A percentile compares a stretch with the other conserved stretches of the same genome.
Conservation (phyloP, 2,888 invertebrate species). For the Nowickia ferox region DNA sequence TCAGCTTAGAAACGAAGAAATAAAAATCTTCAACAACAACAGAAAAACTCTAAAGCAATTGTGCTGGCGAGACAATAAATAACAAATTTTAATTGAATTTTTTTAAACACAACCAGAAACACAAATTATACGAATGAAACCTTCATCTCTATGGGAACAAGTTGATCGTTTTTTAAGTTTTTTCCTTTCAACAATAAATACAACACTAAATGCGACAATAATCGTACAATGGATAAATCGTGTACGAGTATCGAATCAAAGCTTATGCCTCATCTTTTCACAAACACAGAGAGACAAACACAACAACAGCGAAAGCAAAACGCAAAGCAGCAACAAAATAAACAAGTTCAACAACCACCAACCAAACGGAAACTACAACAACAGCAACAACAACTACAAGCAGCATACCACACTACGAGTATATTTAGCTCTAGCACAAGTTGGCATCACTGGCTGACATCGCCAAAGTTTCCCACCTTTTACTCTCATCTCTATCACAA, state of each 20-base stretch:
- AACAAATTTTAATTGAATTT: neutral
- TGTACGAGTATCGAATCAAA: constrained; percentile 18
- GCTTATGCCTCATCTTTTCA: constrained; percentile 1
- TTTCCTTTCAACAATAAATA: constrained; percentile 18
- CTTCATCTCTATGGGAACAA: constrained; percentile 19
- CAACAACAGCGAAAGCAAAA: neutral
- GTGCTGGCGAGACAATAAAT: neutral
- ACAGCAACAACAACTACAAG: neutral
- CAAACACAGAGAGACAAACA: constrained; percentile 27
- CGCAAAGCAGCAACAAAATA: constrained; percentile 7
- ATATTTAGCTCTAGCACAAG: neutral
- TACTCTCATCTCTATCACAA: neutral
- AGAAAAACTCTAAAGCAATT: too few species aligned
- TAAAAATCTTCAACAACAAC: too few species aligned
- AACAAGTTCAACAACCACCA: neutral
- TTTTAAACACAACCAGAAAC: neutral
- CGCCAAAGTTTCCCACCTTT: neutral
- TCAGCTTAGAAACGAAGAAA: too few species aligned
- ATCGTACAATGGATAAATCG: constrained; percentile 28
- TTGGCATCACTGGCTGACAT: neutral
- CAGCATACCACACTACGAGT: neutral
- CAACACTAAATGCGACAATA: neutral
- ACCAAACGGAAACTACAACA: neutral
- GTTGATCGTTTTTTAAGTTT: constrained; percentile 29
- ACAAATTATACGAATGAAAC: constrained; percentile 31